Evolutionary conservation across 1,140 invertebrate genomes (phyloP), one percentile per base, ranked within the genome.

Genomic region (Aphelenchoides avenae): DNA sequence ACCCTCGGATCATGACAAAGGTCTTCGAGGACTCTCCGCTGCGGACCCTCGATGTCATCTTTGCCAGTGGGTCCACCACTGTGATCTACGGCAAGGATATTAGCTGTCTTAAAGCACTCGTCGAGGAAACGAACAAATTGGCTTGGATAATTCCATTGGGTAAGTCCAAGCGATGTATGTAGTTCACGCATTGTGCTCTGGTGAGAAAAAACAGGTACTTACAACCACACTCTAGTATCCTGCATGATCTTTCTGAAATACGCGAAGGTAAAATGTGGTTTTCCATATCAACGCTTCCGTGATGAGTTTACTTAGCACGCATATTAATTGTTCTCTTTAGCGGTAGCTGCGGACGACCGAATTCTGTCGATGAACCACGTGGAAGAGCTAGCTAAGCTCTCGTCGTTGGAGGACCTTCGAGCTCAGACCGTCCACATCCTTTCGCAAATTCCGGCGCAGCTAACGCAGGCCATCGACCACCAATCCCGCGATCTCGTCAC

Each of bases 351-450:
- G 9, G 67, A 70, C 44, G n/a, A 13, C 15, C 50, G 61, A 15
- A 59, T 69, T 33, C n/a, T 69, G 7, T 40, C 68, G n/a, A 57
- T 70, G 41, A 29, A 48, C 13, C 56, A 69, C 30, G 61, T 49
- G 24, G 39, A 63, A 9, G 24, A 59, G 11, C 52, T 69, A 5
- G 55, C 66, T 3, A 41, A 59, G 26, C 46, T 69, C 5, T 39
- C 59, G 5, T 48, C 51, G 11, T n/a, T 65, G 5, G 61, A 70
- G 20, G 55, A 56, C 33, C 41, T 69, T 33, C 67, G 67, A 15
- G 67, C 61, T 5, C 50, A 69, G 33, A 69, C 67, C 29, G 67
- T 55, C 29, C 68, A 71, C 18, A 50, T 69, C 30, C 48, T 69
- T 0, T 34, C 40, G 7, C 34, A 42, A 39, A 49, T 62, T 39